Percentiles rank a stretch among this genome's conserved stretches.
Evolutionary conservation across 1,140 invertebrate genomes (phyloP).

Genomic region (Xylocopa sonorina): DNA sequence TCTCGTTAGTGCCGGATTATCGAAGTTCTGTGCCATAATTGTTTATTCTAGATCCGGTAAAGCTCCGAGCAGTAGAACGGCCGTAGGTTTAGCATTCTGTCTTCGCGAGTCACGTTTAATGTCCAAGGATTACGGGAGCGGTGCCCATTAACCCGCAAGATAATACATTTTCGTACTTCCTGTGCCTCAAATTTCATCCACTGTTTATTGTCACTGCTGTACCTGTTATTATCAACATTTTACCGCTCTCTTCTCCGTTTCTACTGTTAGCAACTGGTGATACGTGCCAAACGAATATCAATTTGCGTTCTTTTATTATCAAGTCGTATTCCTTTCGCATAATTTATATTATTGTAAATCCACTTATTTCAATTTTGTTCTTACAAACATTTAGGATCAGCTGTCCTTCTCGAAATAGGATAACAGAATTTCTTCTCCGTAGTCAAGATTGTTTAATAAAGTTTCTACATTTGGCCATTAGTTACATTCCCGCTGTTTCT

Average conservation of each 20-base stretch:
- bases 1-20: slow-evolving; percentile 25
- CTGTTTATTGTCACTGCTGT: background rate
- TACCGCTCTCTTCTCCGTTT: background rate
- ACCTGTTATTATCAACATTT: background rate
- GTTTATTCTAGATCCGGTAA: slow-evolving; percentile 18
- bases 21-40: slow-evolving; percentile 21
- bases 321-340: too few species aligned
- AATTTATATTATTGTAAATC: too few species aligned
- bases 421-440: too few species aligned
- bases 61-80: background rate
- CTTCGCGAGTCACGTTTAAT: background rate
- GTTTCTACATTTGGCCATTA: too few species aligned
- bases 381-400: too few species aligned
- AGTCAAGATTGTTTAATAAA: too few species aligned
- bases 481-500: too few species aligned
- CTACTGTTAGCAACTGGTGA: background rate
- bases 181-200: background rate
- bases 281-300: too few species aligned
- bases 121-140: background rate
- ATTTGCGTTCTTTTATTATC: too few species aligned
- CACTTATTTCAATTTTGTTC: too few species aligned
- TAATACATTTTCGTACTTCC: background rate
- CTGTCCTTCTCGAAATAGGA: too few species aligned
- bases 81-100: background rate
- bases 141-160: background rate